Evolutionary conservation across 2,113 vertebrate species (phyloP).

Genomic region (Australoheros scitulus): DNA sequence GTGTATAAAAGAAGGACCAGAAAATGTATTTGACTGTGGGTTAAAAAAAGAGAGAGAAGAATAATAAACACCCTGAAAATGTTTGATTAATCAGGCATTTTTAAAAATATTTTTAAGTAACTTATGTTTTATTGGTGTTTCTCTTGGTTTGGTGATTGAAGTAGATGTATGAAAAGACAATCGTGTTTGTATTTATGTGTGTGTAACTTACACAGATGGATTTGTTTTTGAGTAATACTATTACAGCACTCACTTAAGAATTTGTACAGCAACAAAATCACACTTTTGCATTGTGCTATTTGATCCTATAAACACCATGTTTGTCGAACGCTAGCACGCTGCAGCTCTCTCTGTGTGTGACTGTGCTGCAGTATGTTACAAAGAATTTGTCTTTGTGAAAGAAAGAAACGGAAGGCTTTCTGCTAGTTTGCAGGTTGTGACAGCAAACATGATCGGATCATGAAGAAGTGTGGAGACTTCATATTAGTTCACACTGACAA

Average conservation of each 20-base stretch:
- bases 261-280: constrained; percentile 41
- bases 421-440: constrained; percentile 17
- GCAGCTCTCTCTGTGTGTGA: constrained; percentile 35
- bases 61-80: constrained; percentile 4
- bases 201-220: constrained; percentile 16
- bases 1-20: constrained; percentile 3
- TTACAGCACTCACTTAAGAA: constrained; percentile 14
- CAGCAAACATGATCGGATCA: neutral
- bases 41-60: constrained; percentile 9
- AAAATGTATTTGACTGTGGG: constrained; percentile 10
- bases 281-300: constrained; percentile 28
- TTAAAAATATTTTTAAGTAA: constrained; percentile 21
- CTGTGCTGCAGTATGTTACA: constrained; percentile 23
- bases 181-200: constrained; percentile 56
- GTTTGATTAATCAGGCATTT: constrained; percentile 23
- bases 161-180: constrained; percentile 57
- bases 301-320: constrained; percentile 32
- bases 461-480: constrained; percentile 20
- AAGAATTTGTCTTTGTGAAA: constrained; percentile 42
- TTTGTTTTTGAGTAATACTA: constrained; percentile 35
- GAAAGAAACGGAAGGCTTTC: constrained; percentile 1
- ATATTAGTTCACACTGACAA: constrained; percentile 52
- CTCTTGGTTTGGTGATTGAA: constrained; percentile 25
- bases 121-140: constrained; percentile 20
- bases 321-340: constrained; percentile 31